A percentile compares a stretch with the other conserved stretches of the same genome.
Evolutionary conservation across 1,140 invertebrate species (phyloP).

Genomic region (Scaptomyza pallida): DNA sequence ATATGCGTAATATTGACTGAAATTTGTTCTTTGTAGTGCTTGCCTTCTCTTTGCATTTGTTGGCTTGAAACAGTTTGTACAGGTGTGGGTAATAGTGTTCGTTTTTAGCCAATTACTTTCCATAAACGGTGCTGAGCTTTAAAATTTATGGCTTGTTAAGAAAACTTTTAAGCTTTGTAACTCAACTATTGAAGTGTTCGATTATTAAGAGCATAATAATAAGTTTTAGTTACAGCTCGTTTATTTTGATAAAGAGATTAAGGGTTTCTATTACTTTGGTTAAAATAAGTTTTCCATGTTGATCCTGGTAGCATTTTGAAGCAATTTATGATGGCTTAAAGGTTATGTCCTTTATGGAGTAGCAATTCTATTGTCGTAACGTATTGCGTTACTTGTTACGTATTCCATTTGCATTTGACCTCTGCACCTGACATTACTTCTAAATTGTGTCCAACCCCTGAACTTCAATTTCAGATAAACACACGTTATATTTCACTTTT

Average conservation of each 20-base stretch:
- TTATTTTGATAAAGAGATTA: neutral
- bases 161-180: slow-evolving; percentile 1
- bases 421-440: slow-evolving; percentile 1
- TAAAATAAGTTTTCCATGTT: too few relatives aligned
- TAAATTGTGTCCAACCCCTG: slow-evolving; percentile 10
- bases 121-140: slow-evolving; percentile 16
- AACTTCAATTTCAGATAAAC: slow-evolving; percentile 47
- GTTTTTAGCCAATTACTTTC: slow-evolving; percentile 34
- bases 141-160: slow-evolving; percentile 21
- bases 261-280: neutral
- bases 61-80: slow-evolving; percentile 5
- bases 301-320: too few relatives aligned
- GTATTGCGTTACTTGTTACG: too few relatives aligned
- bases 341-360: too few relatives aligned
- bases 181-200: neutral
- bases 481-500: slow-evolving; percentile 30
- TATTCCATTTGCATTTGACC: neutral
- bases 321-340: too few relatives aligned
- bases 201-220: neutral
- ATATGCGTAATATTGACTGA: slow-evolving; percentile 59
- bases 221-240: neutral
- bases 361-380: too few relatives aligned
- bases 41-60: neutral
- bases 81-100: slow-evolving; percentile 17
- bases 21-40: neutral